Evolutionary conservation across 2,113 vertebrate genomes (phyloP), one percentile per base, ranked within the genome.

Genomic region (Eudyptes chrysolophus): DNA sequence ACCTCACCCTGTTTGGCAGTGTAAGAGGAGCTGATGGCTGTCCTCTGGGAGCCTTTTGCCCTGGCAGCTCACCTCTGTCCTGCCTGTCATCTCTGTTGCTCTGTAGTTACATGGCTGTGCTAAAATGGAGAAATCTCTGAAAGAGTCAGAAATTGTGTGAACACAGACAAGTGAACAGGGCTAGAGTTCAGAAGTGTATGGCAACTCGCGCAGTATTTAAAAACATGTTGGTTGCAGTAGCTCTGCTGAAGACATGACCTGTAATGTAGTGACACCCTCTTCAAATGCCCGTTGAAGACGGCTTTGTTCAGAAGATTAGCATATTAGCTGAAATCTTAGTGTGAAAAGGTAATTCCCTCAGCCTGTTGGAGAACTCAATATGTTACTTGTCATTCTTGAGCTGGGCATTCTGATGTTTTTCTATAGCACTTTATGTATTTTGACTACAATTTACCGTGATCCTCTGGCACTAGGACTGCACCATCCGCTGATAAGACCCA

Each of bases 261-360:
- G 32, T 29, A 27, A 44, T 19, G 34, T 21, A 8, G 48, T 27
- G 82, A 36, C 76, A 57, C 18, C 62, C 54, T 48, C 71, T 61
- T 13, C 79, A 69, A 34, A 69, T 24, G 52, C 86, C 79, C 62
- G 0, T 27, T 52, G 64, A 48, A n/a, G 64, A 3, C 0, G 15
- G 51, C 84, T 93, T 93, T 87, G 44, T 91, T 84, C 81, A 3
- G 22, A 29, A 87, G 84, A 92, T 87, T 57, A 91, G 57, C 51
- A 51, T 81, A 17, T 91, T 68, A 84, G 82, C 94, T 89, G 87
- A 38, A 82, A 89, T 84, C 93, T 87, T 49, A 40, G 30, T 40
- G 75, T 83, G 85, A 20, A 60, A 72, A 95, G 71, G 90, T 83
- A 85, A 90, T 92, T 93, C 90, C 74, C 85, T 94, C 88, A 79